Conservation (phyloP, 2,888 invertebrate genomes). For the Drosophila gaucha region DNA sequence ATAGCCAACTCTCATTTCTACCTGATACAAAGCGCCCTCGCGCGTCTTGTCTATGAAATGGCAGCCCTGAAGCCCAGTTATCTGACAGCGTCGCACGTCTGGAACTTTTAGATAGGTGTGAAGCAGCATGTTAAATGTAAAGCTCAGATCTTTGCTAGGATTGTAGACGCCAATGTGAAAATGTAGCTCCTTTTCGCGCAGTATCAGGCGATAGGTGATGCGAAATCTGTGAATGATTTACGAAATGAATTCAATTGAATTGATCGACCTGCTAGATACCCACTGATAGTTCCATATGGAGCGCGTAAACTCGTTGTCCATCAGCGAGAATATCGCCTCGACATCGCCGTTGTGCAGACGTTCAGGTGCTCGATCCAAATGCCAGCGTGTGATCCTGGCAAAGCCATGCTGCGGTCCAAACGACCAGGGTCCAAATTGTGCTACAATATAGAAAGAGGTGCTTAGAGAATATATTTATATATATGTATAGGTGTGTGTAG, state of each 20-base stretch:
- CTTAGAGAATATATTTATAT: neutral
- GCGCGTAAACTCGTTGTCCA: constrained; percentile 96
- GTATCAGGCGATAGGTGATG: constrained; percentile 95
- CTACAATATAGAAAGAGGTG: constrained; percentile 85
- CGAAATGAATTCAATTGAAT: neutral
- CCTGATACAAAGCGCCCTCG: constrained; percentile 92
- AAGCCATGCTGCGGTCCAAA: constrained; percentile 98
- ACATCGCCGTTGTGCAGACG: constrained; percentile 95
- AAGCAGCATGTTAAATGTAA: constrained; percentile 95
- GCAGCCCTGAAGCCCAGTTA: constrained; percentile 95
- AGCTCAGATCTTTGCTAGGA: constrained; percentile 95
- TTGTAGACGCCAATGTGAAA: constrained; percentile 97
- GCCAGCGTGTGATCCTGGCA: constrained; percentile 96
- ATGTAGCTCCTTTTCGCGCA: constrained; percentile 95
- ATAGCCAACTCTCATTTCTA: neutral
- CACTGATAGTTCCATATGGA: constrained; percentile 97
- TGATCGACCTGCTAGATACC: constrained; percentile 83
- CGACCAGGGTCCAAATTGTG: constrained; percentile 97
- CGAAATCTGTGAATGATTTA: constrained; percentile 89
- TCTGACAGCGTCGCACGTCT: constrained; percentile 95
- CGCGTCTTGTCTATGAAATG: constrained; percentile 96
- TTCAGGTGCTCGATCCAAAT: constrained; percentile 94
- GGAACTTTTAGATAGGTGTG: constrained; percentile 99
- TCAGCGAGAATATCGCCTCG: constrained; percentile 95
- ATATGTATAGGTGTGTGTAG: neutral